Evolutionary conservation across 2,113 vertebrate species (phyloP).

Genomic region (Percopsis transmontana): DNA sequence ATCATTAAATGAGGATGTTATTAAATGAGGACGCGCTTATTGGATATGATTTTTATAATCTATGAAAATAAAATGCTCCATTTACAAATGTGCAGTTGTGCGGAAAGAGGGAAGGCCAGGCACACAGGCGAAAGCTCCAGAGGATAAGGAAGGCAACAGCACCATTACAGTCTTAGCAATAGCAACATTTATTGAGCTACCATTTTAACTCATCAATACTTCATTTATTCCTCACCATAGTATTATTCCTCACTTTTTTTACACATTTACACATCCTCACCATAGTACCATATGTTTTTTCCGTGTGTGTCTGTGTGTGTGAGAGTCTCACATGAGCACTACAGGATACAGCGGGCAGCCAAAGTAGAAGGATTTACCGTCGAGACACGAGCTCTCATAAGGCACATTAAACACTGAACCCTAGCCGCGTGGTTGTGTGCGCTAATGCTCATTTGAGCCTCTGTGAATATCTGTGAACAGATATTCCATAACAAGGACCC

Average conservation of each 20-base stretch:
- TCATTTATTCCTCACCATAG: too few relatives aligned
- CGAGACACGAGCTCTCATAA: conserved; percentile 28
- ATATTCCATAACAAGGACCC: conserved; percentile 26
- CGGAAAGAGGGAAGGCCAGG: not conserved
- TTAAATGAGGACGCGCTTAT: not conserved
- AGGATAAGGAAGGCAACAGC: not conserved
- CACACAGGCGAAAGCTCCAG: not conserved
- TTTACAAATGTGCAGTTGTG: not conserved
- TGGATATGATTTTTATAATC: not conserved
- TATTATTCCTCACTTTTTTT: too few relatives aligned
- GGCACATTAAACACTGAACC: conserved; percentile 45
- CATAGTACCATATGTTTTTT: too few relatives aligned
- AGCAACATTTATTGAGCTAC: conserved; percentile 1
- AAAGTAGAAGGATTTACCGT: conserved; percentile 46
- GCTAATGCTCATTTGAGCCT: not conserved
- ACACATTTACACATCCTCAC: too few relatives aligned
- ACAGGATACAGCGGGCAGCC: conserved; percentile 24
- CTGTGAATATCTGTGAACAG: conserved; percentile 2
- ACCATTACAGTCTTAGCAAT: conserved; percentile 22
- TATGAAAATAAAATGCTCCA: not conserved
- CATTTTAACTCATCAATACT: conserved; percentile 19
- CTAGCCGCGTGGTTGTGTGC: not conserved
- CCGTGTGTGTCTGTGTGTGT: conserved; percentile 1
- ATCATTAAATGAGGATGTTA: not conserved
- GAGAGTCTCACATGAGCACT: not conserved